Percentiles rank a stretch among this genome's conserved stretches.
Conservation (phyloP, 2,888 invertebrate species). For the Metalampra italica region DNA sequence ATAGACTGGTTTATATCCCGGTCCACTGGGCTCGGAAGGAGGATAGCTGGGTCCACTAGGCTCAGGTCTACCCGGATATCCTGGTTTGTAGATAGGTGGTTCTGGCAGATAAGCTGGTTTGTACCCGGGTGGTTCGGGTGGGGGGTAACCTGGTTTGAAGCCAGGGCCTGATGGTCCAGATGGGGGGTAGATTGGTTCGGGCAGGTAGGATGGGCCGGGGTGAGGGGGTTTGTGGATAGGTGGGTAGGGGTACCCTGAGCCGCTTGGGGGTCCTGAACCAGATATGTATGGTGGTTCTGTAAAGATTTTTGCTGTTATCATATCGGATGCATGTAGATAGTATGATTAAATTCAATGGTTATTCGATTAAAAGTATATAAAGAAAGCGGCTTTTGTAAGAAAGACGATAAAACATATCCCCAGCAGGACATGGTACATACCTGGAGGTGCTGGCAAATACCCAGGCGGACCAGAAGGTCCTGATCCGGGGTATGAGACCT, state of each 20-base stretch:
- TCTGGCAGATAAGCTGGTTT: constrained; percentile 16
- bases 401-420: too few species aligned
- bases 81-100: constrained; percentile 14
- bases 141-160: constrained; percentile 19
- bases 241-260: constrained; percentile 21
- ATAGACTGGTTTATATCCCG: constrained; percentile 1
- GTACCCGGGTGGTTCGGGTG: constrained; percentile 16
- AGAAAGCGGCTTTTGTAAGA: too few species aligned
- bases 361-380: too few species aligned
- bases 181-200: constrained; percentile 17
- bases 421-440: not conserved
- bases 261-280: constrained; percentile 35
- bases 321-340: too few species aligned
- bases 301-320: constrained; percentile 4
- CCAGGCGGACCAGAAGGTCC: constrained; percentile 28
- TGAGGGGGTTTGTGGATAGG: constrained; percentile 14
- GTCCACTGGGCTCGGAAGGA: constrained; percentile 3
- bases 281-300: constrained; percentile 40
- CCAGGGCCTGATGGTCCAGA: constrained; percentile 16
- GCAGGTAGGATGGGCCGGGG: constrained; percentile 9
- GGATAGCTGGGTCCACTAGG: constrained; percentile 4
- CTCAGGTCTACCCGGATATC: constrained; percentile 5
- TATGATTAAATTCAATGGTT: too few species aligned
- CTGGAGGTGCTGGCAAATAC: constrained; percentile 31
- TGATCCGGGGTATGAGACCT: constrained; percentile 24